phyloP scores from a whole-genome alignment of 2,113 vertebrate species.

The Poeciliopsis retropinna region DNA sequence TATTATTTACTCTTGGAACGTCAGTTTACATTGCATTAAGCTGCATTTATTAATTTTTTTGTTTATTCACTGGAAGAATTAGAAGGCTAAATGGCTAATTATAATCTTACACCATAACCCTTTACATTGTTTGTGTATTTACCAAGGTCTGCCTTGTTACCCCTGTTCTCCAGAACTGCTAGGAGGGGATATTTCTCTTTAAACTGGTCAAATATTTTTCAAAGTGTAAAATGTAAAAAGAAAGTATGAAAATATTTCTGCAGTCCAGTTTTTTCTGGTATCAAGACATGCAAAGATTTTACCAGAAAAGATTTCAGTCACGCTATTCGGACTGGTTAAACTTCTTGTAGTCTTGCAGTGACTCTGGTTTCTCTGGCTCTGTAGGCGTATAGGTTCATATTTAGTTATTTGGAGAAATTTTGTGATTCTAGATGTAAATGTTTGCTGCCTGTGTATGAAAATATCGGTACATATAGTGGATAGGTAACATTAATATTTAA shows the following conservation, averaged over 20 bases:
- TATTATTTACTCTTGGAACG: neutral
- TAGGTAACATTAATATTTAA: neutral
- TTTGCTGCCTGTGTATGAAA: neutral
- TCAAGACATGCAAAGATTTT: neutral
- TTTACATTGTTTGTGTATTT: neutral
- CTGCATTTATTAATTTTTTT: neutral
- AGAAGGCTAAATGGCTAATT: neutral
- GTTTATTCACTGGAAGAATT: neutral
- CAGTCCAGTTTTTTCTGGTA: neutral
- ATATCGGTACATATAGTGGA: neutral
- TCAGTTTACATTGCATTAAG: slow-evolving; percentile 19
- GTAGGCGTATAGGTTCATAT: too few species aligned
- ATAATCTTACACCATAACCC: neutral
- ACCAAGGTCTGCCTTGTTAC: neutral
- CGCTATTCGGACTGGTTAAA: neutral
- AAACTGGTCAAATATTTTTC: neutral
- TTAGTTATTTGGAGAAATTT: neutral
- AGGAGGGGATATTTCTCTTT: neutral
- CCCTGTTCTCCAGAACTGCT: neutral
- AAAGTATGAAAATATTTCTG: neutral
- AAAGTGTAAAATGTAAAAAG: neutral
- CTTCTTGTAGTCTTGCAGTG: neutral
- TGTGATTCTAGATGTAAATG: neutral
- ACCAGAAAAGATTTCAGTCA: neutral
- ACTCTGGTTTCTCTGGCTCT: neutral